These are phyloP conservation scores for Tolmerus cingulatus DNA, from an alignment of 2,888 invertebrate genomes.

Conservation along the genomic window DNA sequence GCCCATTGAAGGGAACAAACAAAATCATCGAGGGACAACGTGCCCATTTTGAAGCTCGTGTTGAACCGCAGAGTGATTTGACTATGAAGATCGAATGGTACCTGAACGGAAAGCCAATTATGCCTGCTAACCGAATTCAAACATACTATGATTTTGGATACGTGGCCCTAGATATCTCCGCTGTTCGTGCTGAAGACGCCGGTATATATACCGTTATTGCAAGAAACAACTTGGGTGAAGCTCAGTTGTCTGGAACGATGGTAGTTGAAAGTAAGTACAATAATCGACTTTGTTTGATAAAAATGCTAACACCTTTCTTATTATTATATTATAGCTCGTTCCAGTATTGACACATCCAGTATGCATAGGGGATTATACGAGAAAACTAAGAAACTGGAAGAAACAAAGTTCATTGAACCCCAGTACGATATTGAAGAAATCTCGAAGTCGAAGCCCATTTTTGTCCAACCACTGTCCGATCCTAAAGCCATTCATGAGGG, in stretches of 20 bases:
- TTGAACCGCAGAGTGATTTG: conserved; percentile 94
- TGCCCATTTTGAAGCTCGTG: conserved; percentile 93
- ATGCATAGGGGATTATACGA: conserved; percentile 88
- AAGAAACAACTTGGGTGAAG: conserved; percentile 89
- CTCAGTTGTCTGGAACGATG: conserved; percentile 83
- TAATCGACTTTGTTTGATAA: background rate
- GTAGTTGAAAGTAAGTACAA: conserved; percentile 82
- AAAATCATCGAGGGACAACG: conserved; percentile 92
- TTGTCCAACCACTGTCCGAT: conserved; percentile 87
- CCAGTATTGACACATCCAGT: conserved; percentile 87
- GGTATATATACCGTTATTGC: conserved; percentile 94
- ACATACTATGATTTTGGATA: conserved; percentile 97
- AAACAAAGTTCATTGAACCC: conserved; percentile 84
- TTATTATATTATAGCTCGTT: conserved; percentile 72
- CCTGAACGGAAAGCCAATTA: conserved; percentile 91
- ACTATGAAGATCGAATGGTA: conserved; percentile 96
- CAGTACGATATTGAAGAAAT: conserved; percentile 91
- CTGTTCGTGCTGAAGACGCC: conserved; percentile 90
- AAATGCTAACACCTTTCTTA: background rate
- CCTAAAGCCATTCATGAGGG: conserved; percentile 87
- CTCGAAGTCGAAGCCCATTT: conserved; percentile 93
- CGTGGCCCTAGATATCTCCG: conserved; percentile 92
- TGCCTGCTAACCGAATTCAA: conserved; percentile 89
- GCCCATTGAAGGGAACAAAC: conserved; percentile 90
- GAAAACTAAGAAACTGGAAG: conserved; percentile 87